Percentiles rank a stretch among this genome's conserved stretches.
phyloP scores from a whole-genome alignment of 1,140 invertebrate genomes.

The Choristoneura fumiferana region DNA sequence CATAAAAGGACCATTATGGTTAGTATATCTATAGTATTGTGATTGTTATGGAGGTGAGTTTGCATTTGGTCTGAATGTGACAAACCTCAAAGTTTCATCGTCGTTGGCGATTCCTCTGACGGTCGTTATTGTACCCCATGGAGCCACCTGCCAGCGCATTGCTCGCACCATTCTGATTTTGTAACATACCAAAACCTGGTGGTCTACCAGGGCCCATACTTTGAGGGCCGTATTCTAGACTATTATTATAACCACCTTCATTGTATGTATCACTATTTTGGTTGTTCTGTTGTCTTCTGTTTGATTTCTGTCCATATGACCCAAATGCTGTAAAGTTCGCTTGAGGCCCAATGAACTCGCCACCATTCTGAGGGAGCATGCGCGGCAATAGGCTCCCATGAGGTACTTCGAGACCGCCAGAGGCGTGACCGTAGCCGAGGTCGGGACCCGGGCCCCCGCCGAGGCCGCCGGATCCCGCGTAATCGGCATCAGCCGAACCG shows the following conservation, averaged over 20 bases:
- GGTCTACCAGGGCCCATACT: constrained; percentile 61
- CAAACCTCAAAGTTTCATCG: constrained; percentile 73
- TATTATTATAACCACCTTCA: constrained; percentile 38
- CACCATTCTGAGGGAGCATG: constrained; percentile 57
- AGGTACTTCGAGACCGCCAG: constrained; percentile 68
- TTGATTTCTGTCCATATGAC: constrained; percentile 58
- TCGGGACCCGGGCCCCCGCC: constrained; percentile 47
- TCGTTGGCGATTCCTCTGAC: constrained; percentile 70
- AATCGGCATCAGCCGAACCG: constrained; percentile 34
- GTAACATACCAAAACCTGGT: constrained; percentile 39
- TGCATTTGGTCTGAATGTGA: constrained; percentile 70
- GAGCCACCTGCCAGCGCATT: constrained; percentile 65
- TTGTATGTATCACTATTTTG: constrained; percentile 39
- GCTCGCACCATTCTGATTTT: constrained; percentile 37
- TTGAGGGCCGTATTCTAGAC: constrained; percentile 52
- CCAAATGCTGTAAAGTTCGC: constrained; percentile 70
- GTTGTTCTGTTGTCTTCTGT: constrained; percentile 42
- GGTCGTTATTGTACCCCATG: constrained; percentile 73
- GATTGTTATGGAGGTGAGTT: constrained; percentile 56
- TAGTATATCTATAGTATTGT: constrained; percentile 25
- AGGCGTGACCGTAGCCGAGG: constrained; percentile 39
- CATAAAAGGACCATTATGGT: background rate
- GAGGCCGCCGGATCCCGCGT: constrained; percentile 17
- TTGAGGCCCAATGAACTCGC: constrained; percentile 45
- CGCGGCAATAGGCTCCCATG: constrained; percentile 68